A percentile compares a stretch with the other conserved stretches of the same genome.
These are phyloP conservation scores for Rhinolophus sinicus DNA, from an alignment of 2,113 vertebrate species.

Conservation along the genomic window DNA sequence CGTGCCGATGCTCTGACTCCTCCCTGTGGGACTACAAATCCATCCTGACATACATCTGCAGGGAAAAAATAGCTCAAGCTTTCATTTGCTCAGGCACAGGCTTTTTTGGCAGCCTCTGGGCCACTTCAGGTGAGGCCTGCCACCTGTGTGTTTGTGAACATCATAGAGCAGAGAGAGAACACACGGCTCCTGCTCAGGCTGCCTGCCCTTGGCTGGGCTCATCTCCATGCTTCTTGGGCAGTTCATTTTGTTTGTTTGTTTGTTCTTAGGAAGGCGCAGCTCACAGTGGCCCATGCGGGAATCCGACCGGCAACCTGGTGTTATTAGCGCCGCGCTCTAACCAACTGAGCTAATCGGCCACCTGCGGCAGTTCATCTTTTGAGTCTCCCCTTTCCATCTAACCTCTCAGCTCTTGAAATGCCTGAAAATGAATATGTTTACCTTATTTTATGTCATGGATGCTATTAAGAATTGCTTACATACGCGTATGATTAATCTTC, in stretches of 20 bases:
- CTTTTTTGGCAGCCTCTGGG: not conserved
- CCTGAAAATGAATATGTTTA: not conserved
- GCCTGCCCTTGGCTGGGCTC: not conserved
- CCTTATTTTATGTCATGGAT: not conserved
- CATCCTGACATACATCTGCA: conserved; percentile 48
- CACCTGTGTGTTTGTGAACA: not conserved
- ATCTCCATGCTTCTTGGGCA: not conserved
- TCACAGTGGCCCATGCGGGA: too few relatives aligned
- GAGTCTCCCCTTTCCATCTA: not conserved
- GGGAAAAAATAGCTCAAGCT: not conserved
- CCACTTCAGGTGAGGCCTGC: conserved; percentile 32
- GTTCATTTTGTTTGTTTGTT: too few relatives aligned
- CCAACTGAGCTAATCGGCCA: too few relatives aligned
- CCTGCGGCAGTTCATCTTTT: not conserved
- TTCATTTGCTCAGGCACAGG: not conserved
- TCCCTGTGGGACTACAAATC: conserved; percentile 37
- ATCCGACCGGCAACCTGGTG: too few relatives aligned
- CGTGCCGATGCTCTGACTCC: not conserved
- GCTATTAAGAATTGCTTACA: not conserved
- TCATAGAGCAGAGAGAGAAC: not conserved
- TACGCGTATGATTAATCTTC: not conserved
- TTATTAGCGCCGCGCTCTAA: too few relatives aligned
- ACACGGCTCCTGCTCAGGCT: not conserved
- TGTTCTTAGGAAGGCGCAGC: too few relatives aligned
- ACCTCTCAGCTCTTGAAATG: conserved; percentile 14